Base-by-base conservation (phyloP, 2,113 vertebrate species). In the Malaclemys terrapin region DNA sequence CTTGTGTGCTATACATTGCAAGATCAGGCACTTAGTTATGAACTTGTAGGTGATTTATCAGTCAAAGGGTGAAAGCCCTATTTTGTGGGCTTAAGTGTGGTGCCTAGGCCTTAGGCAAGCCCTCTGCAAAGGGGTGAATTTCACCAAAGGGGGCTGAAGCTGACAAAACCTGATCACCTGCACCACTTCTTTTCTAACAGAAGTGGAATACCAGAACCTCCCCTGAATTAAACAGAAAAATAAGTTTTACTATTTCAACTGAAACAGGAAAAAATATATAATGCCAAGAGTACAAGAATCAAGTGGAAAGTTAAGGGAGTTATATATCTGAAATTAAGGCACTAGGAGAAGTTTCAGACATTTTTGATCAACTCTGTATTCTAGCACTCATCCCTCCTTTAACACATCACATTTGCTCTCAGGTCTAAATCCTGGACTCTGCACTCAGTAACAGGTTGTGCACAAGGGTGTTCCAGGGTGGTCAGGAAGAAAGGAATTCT, bases 131-230 rank as follows among this genome's bases (percentile, higher is more conserved):
- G 84, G 91, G 42, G 82, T 85, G 3, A 84, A 79, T 85, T 95
- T 94, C 50, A 90, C 22, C 42, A 42, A 69, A 47, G 25, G 8
- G 50, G 69, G 4, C 85, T 54, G 76, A 54, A 95, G 9, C 53
- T 91, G 29, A 79, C 31, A 80, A 50, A 8, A 31, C 16, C 16
- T 82, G 79, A 93, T 38, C 4, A 83, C 6, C 82, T 10, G 12
- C 35, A 84, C 94, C 83, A 93, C 22, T 85, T 17, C 83, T 95
- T 91, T 95, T 87, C 59, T 84, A 65, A 20, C 75, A 20, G 87
- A 62, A 91, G 38, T 35, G 49, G 13, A 88, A 88, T 87, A 93
- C 47, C 50, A 96, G 4, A 0, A 16, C 82, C 42, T 84, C n/a
- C 80, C 2, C 20, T 50, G 19, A 90, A 47, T 85, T 89, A 82